A percentile compares a stretch with the other conserved stretches of the same genome.
These are phyloP conservation scores for Pollachius pollachius DNA, from an alignment of 2,113 vertebrate genomes.

Conservation along the genomic window DNA sequence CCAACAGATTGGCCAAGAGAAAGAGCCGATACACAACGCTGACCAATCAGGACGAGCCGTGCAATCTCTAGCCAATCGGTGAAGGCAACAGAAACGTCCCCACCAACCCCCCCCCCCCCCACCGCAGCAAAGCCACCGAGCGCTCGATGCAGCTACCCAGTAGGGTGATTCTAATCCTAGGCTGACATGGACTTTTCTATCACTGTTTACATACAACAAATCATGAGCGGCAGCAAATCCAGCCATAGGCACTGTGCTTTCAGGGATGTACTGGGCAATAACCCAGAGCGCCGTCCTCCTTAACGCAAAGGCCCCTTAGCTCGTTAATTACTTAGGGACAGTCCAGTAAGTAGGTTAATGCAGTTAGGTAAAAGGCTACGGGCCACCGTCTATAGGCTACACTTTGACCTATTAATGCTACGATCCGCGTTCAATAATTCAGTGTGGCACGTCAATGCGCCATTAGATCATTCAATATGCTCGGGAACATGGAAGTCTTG, in stretches of 20 bases:
- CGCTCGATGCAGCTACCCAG: neutral
- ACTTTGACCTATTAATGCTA: slow-evolving; percentile 32
- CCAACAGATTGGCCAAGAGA: too few relatives aligned
- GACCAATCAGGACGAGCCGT: too few relatives aligned
- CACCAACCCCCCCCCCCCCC: neutral
- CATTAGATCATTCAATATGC: neutral
- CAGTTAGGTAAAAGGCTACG: slow-evolving; percentile 36
- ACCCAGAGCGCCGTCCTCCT: slow-evolving; percentile 18
- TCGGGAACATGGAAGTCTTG: neutral
- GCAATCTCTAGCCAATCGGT: too few relatives aligned
- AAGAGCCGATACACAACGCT: too few relatives aligned
- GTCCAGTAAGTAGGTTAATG: slow-evolving; percentile 59
- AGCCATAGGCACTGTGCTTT: slow-evolving; percentile 9
- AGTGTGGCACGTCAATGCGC: slow-evolving; percentile 18
- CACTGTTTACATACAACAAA: slow-evolving; percentile 55
- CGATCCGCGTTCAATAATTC: slow-evolving; percentile 44
- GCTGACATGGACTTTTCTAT: slow-evolving; percentile 26
- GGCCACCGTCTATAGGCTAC: slow-evolving; percentile 30
- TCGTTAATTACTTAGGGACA: slow-evolving; percentile 59
- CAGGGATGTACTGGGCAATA: neutral
- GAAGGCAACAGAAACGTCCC: too few relatives aligned
- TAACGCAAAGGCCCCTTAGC: slow-evolving; percentile 44
- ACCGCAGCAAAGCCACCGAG: neutral
- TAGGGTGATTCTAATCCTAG: slow-evolving; percentile 1
- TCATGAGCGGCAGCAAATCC: slow-evolving; percentile 19